These are phyloP conservation scores for Atopsyche davidsoni DNA, from an alignment of 1,140 invertebrate species.

Conservation along the genomic window DNA sequence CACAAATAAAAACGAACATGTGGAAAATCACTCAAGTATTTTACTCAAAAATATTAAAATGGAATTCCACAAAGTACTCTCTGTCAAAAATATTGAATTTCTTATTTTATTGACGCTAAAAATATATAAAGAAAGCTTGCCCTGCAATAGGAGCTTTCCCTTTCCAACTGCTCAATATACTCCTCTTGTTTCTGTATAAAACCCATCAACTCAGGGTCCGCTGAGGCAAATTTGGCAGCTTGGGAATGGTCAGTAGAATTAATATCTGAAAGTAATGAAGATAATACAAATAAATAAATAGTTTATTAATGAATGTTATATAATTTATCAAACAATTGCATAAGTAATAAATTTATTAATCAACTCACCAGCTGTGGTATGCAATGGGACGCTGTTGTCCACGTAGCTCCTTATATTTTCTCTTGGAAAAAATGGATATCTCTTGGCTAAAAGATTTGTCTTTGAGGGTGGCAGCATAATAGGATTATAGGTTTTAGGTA, in stretches of 20 bases:
- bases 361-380: neutral
- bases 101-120: too few relatives aligned
- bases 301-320: neutral
- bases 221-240: conserved; percentile 25
- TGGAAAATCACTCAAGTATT: too few relatives aligned
- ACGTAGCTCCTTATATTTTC: conserved; percentile 8
- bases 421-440: conserved; percentile 23
- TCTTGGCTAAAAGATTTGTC: conserved; percentile 3
- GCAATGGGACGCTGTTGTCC: neutral
- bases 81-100: too few relatives aligned
- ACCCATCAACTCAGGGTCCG: conserved; percentile 53
- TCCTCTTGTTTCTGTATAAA: conserved; percentile 79
- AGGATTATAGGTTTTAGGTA: conserved; percentile 20
- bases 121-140: too few relatives aligned
- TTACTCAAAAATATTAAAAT: too few relatives aligned
- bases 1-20: too few relatives aligned
- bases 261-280: neutral
- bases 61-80: too few relatives aligned
- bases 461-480: conserved; percentile 13
- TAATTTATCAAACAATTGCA: neutral
- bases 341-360: neutral
- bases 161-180: conserved; percentile 76
- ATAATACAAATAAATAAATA: neutral
- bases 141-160: conserved; percentile 72
- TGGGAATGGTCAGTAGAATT: conserved; percentile 6